These are phyloP conservation scores for Eptesicus fuscus DNA, from an alignment of 2,113 vertebrate genomes.

Conservation along the genomic window DNA sequence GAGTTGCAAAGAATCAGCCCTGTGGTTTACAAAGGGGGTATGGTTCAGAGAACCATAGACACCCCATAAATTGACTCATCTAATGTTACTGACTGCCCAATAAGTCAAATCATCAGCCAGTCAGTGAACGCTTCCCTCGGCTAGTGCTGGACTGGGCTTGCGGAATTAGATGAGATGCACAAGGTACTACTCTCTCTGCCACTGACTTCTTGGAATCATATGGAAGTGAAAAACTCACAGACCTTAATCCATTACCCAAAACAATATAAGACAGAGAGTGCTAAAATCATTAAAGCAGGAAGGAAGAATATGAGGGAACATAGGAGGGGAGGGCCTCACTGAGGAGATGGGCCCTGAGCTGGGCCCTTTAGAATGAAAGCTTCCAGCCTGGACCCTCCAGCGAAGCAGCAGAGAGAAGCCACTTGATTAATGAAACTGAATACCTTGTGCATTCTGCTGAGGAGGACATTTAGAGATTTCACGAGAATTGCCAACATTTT, in stretches of 20 bases:
- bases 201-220: neutral
- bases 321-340: neutral
- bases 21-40: neutral
- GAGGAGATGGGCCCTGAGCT: neutral
- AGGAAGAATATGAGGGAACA: neutral
- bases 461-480: neutral
- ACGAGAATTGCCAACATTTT: slow-evolving; percentile 24
- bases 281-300: neutral
- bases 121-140: neutral
- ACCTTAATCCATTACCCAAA: neutral
- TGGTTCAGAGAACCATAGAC: neutral
- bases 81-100: neutral
- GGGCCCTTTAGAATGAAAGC: neutral
- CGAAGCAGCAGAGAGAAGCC: neutral
- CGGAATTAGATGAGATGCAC: neutral
- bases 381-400: neutral
- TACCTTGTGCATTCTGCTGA: neutral
- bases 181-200: neutral
- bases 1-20: neutral
- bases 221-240: neutral
- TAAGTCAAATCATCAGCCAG: neutral
- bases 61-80: neutral
- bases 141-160: neutral
- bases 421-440: neutral
- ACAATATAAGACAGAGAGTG: neutral